Conservation (phyloP, 2,113 vertebrate genomes). For the Syrmaticus mikado region DNA sequence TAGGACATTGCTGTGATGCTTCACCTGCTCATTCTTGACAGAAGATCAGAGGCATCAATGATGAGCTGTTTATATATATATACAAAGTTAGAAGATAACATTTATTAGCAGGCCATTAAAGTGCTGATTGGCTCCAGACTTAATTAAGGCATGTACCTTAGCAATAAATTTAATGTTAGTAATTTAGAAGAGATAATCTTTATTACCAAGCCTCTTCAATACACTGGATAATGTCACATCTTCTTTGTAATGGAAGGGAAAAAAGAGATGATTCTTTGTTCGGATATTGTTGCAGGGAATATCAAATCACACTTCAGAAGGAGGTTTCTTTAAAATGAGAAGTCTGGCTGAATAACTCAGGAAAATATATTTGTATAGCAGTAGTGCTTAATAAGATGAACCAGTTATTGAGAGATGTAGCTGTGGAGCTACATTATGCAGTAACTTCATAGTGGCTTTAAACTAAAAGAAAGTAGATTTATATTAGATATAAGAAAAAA, state of each 20-base stretch:
- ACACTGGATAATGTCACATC: background rate
- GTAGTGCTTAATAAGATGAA: background rate
- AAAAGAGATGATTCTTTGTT: background rate
- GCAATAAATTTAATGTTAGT: background rate
- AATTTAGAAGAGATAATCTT: background rate
- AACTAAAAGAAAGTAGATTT: too few relatives aligned
- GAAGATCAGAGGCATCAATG: background rate
- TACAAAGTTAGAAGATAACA: background rate
- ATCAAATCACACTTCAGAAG: background rate
- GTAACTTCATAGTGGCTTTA: background rate
- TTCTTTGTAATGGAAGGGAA: background rate
- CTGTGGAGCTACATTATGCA: background rate
- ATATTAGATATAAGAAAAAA: too few relatives aligned
- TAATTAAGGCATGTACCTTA: background rate
- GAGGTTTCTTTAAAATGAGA: background rate
- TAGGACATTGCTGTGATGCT: background rate
- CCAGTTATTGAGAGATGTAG: background rate
- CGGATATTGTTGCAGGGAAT: background rate
- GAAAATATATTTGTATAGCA: background rate
- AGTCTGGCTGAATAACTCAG: background rate
- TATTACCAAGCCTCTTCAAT: background rate
- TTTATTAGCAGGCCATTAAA: background rate
- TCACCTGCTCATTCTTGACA: background rate
- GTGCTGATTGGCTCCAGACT: background rate
- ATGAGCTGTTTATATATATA: background rate